Base-by-base conservation (phyloP, 2,113 vertebrate species). In the Thryonomys swinderianus region DNA sequence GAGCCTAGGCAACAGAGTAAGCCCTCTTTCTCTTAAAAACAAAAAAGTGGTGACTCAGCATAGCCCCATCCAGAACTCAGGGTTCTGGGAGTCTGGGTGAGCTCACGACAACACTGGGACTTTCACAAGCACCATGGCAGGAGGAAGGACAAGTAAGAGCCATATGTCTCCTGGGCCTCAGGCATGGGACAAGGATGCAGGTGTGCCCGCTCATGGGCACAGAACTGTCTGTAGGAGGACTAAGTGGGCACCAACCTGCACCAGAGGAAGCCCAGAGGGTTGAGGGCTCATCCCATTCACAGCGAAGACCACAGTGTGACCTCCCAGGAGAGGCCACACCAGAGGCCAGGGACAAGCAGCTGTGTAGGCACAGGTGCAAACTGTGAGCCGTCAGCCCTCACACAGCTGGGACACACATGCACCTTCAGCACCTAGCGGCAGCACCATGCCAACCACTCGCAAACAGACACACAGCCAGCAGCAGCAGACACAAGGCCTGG, bases 81-180 rank as follows among this genome's bases (percentile, higher is more conserved):
- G 81, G 34, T 42, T 25, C 18, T 0, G 6, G 84, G 32, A 34
- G 42, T 23, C 90, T 53, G 83, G 86, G 61, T 71, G 79, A 93
- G 87, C 95, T 94, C 94, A 64, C 59, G 81, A 82, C 93, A 93
- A 76, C 37, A 30, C 53, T 74, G 25, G 71, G 84, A 78, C 82
- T 53, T 32, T 16, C 1, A 34, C 1, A 12, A 84, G 59, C 69
- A 27, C 53, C 13, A 66, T 6, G 0, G 7, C 11, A 18, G 0
- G 0, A 5, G 32, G 53, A 25, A 20, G 74, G 18, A 11, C 3
- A 7, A 1, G 1, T 3, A 7, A 7, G 25, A 10, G 18, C 25
- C 6, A 7, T 17, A 11, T 23, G n/a, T 53, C 23, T 42, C 30
- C 3, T 7, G 1, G 2, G 82, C 30, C 59, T 25, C 57, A 34